These are phyloP conservation scores for Pseudochaenichthys georgianus DNA, from an alignment of 2,797 vertebrate genomes.

Conservation along the genomic window DNA sequence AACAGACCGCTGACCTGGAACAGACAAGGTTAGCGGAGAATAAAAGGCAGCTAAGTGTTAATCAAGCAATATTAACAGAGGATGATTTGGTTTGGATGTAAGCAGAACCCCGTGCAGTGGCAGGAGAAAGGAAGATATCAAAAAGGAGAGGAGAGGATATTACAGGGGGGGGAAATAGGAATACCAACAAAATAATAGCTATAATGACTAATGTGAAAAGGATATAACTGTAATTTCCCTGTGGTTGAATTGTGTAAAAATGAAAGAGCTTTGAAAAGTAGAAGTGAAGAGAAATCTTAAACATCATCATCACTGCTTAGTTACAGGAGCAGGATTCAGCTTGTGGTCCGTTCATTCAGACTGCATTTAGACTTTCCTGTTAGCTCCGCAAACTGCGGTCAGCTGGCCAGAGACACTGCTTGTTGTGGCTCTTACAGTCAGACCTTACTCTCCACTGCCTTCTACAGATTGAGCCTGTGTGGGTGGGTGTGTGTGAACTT, in stretches of 20 bases:
- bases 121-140: neutral
- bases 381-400: slow-evolving; percentile 47
- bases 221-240: slow-evolving; percentile 60
- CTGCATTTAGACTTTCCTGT: slow-evolving; percentile 33
- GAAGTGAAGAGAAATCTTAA: slow-evolving; percentile 32
- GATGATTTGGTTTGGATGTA: neutral
- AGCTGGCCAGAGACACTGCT: slow-evolving; percentile 58
- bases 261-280: slow-evolving; percentile 19
- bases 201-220: slow-evolving; percentile 46
- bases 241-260: slow-evolving; percentile 49
- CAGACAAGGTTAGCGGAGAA: slow-evolving; percentile 1
- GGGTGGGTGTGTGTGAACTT: slow-evolving; percentile 67
- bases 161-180: neutral
- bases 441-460: slow-evolving; percentile 65
- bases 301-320: slow-evolving; percentile 30
- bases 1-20: slow-evolving; percentile 11
- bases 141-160: neutral
- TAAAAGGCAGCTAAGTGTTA: slow-evolving; percentile 11
- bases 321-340: slow-evolving; percentile 26
- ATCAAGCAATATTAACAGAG: slow-evolving; percentile 5
- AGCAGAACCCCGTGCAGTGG: neutral
- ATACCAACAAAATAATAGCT: slow-evolving; percentile 30
- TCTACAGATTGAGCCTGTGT: slow-evolving; percentile 63
- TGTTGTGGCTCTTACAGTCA: slow-evolving; percentile 63
- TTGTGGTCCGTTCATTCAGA: slow-evolving; percentile 23